phyloP scores from a whole-genome alignment of 2,113 vertebrate genomes.

The Telmatochromis brachygnathus region DNA sequence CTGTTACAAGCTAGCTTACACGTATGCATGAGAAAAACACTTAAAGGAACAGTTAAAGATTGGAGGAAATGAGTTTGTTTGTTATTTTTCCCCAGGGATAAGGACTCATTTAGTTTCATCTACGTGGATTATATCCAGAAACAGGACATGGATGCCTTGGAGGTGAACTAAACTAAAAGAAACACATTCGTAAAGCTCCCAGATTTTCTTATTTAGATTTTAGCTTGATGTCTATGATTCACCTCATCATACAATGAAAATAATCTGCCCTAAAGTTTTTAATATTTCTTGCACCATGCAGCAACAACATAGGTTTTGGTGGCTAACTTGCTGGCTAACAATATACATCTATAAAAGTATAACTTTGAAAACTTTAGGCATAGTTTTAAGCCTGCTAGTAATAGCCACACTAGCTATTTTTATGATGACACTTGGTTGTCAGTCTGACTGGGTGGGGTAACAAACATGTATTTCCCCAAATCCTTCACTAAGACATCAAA shows the following conservation, averaged over 20 bases:
- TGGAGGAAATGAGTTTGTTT: background rate
- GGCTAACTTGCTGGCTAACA: background rate
- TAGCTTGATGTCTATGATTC: background rate
- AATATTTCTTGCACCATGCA: background rate
- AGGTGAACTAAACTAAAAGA: background rate
- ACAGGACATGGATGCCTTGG: background rate
- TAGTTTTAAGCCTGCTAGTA: background rate
- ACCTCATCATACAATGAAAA: background rate
- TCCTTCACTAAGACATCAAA: constrained; percentile 9
- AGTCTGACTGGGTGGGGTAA: background rate
- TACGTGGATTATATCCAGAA: background rate
- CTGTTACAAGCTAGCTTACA: background rate
- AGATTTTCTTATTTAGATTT: background rate
- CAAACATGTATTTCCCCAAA: constrained; percentile 6
- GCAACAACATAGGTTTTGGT: background rate
- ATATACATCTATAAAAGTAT: background rate
- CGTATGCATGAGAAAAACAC: constrained; percentile 8
- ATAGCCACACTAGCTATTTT: background rate
- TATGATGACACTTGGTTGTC: background rate
- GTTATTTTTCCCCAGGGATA: background rate
- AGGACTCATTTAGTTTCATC: background rate
- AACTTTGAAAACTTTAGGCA: background rate
- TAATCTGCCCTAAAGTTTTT: background rate
- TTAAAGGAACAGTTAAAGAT: background rate
- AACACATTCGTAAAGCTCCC: background rate